Base-by-base conservation (phyloP, 2,113 vertebrate species). In the Garra rufa region DNA sequence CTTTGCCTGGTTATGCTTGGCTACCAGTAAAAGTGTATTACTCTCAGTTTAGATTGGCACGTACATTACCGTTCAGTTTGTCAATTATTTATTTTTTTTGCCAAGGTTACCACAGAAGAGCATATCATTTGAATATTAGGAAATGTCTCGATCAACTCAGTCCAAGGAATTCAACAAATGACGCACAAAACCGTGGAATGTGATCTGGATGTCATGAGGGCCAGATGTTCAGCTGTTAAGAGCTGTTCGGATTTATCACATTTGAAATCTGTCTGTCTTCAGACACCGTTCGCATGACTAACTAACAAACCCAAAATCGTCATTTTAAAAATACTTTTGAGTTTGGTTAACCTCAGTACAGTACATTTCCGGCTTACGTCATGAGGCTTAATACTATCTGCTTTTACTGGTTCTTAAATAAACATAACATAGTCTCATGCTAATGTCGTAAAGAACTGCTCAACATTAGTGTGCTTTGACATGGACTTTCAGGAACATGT, bases 121-220 rank as follows among this genome's bases (percentile, higher is more conserved):
- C 34, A 67, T 34, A 28, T 48, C 10, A 17, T 15, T 17, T 10
- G 6, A 75, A 4, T 28, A 28, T 73, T 46, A 5, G 3, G 3
- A 44, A 17, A 50, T 28, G 26, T 30, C 3, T n/a, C 8, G 3
- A 26, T 30, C 43, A 50, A 4, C 24, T 13, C 46, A 75, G 44
- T 73, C 41, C 70, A 10, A 73, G 9, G 26, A 50, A 50, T 50
- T 28, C 15, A 21, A 17, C 7, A 50, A 50, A 30, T 75, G 26
- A 75, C 46, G 26, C 46, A 21, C n/a, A 10, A 24, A 46, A 75
- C 43, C 9, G 1, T 30, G 73, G 26, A 75, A 75, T 50, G 26
- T 50, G 70, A 73, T 73, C 69, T 15, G 70, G 41, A 73, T 15
- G 11, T 73, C 70, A 26, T 15, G 70, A 73, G 41, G 41, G n/a